Percentiles rank a stretch among this genome's conserved stretches.
phyloP scores from a whole-genome alignment of 1,140 invertebrate genomes.

The Hypsibius dujardini region DNA sequence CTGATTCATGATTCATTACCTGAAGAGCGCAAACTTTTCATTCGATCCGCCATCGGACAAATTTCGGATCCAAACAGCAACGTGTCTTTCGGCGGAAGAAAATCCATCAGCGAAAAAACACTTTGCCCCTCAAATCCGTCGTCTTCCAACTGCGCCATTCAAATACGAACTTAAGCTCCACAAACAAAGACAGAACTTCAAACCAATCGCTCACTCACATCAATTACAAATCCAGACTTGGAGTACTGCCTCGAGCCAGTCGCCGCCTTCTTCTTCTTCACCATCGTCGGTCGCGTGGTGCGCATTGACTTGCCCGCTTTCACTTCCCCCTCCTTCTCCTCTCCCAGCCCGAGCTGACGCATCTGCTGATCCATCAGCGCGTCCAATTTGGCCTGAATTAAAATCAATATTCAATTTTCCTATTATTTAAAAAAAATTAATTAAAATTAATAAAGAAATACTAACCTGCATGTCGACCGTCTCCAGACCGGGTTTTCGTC shows the following conservation, averaged over 20 bases:
- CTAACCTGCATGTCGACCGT: not conserved
- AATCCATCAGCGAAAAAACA: not conserved
- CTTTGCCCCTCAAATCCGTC: not conserved
- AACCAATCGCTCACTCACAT: not conserved
- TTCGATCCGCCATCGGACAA: conserved; percentile 7
- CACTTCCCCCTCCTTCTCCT: not conserved
- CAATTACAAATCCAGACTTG: conserved; percentile 6
- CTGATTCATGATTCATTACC: too few species aligned
- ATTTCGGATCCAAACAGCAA: conserved; percentile 1
- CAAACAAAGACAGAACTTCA: not conserved
- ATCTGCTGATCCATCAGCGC: not conserved
- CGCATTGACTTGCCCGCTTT: not conserved
- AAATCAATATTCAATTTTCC: too few species aligned
- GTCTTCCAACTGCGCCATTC: conserved; percentile 10
- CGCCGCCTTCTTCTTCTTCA: not conserved
- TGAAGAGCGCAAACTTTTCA: too few species aligned
- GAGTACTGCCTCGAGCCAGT: conserved; percentile 9
- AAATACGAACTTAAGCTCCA: not conserved
- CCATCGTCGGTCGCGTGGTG: not conserved
- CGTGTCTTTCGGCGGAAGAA: not conserved
- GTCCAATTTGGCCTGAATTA: conserved; percentile 1
- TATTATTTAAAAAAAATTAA: too few species aligned
- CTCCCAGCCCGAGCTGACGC: not conserved
- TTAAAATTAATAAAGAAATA: too few species aligned
- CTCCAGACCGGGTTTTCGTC: not conserved